Evolutionary conservation across 2,797 vertebrate species (phyloP), one percentile per base, ranked within the genome.

Genomic region (Otus scops): DNA sequence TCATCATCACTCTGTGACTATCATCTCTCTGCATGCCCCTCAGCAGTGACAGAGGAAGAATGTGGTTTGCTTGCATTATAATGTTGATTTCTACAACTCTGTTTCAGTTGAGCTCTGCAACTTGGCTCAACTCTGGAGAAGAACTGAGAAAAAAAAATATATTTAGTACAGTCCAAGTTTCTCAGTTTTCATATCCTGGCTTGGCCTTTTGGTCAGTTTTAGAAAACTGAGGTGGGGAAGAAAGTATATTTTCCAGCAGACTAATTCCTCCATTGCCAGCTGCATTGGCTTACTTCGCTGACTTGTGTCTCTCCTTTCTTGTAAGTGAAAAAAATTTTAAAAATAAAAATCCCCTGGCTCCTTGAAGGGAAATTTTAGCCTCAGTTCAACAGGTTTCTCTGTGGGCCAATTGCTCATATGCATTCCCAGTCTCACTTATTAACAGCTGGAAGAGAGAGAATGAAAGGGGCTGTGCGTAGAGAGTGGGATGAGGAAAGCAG

Each of bases 181-280:
- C 92, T 96, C 89, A 43, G 75, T 86, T 94, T 95, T 86, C 80
- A 71, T 56, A 54, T 36, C 39, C 68, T 74, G 56, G 60, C 85
- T 94, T 69, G 48, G 74, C n/a, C 32, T 77, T 88, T 54, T 59
- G 43, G 71, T 83, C 71, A 59, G 57, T 68, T 95, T 91, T 80
- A 63, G 50, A 82, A 92, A 91, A 59, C 54, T 50, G 81, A 95
- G 30, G 50, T 82, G 53, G 48, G 54, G 51, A 85, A 79, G 41
- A 89, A 89, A 79, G 70, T 76, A 3, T 71, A 26, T 94, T 96
- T 96, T 95, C 84, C 89, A 91, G 51, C 74, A 96, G 67, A 32
- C 70, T 75, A 4, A 82, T 95, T 89, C 53, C 68, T 92, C 9
- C 39, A 51, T 65, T 89, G 79, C 78, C 95, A 93, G 79, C 69